Conservation (phyloP, 2,888 invertebrate genomes). For the Rugalucina vietnamica region DNA sequence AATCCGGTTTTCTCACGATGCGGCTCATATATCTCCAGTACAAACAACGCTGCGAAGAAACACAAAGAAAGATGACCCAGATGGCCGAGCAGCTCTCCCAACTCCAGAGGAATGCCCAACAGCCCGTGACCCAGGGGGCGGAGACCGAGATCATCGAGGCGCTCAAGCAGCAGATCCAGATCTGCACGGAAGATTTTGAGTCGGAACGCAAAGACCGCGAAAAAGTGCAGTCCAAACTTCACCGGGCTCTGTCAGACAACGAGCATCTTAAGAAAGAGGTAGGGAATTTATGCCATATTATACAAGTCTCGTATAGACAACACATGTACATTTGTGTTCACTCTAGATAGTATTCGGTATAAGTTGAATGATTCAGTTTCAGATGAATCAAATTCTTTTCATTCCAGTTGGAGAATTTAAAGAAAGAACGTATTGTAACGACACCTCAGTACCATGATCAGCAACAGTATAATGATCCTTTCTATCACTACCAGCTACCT, state of each 20-base stretch:
- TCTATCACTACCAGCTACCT: constrained; percentile 45
- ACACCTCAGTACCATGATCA: constrained; percentile 26
- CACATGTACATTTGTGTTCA: no score
- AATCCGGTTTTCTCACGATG: no score
- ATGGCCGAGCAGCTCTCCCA: constrained; percentile 13
- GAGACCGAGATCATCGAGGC: constrained; percentile 68
- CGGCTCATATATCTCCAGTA: neutral
- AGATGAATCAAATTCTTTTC: no score
- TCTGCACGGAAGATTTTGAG: constrained; percentile 80
- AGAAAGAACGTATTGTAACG: constrained; percentile 30
- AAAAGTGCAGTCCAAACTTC: constrained; percentile 70
- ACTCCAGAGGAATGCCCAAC: neutral
- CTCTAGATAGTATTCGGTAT: no score
- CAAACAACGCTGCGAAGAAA: constrained; percentile 31
- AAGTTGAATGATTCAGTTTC: no score
- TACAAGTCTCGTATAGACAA: no score
- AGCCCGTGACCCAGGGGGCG: neutral
- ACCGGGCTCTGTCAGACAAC: constrained; percentile 49
- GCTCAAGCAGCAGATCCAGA: constrained; percentile 77
- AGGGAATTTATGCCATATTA: no score
- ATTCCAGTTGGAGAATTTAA: constrained; percentile 40
- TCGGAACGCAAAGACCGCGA: constrained; percentile 77
- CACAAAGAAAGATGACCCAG: constrained; percentile 46
- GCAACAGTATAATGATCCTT: constrained; percentile 43
- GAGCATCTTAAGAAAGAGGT: constrained; percentile 68